Percentiles rank a stretch among this genome's conserved stretches.
These are phyloP conservation scores for Hylaeus anthracinus DNA, from an alignment of 1,140 invertebrate species.

Conservation along the genomic window DNA sequence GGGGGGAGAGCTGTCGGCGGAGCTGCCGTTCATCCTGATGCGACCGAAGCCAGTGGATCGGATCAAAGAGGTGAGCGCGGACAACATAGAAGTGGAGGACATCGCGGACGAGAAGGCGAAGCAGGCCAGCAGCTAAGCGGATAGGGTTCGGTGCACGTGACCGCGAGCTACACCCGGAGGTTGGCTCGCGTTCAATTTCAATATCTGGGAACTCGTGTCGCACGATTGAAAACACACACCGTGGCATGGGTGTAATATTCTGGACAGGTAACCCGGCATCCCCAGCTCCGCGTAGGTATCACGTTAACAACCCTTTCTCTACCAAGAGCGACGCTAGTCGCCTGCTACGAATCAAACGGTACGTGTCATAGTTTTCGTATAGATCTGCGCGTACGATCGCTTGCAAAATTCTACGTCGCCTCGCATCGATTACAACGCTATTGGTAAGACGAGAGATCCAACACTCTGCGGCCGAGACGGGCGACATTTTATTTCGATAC, in stretches of 20 bases:
- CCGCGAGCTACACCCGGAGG: background rate
- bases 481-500: too few relatives aligned
- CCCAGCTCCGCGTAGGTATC: background rate
- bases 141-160: background rate
- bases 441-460: too few relatives aligned
- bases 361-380: too few relatives aligned
- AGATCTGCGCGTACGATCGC: too few relatives aligned
- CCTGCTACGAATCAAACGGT: too few relatives aligned
- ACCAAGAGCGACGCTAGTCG: too few relatives aligned
- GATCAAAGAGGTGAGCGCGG: constrained; percentile 70
- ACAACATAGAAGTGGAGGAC: constrained; percentile 60
- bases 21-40: constrained; percentile 98
- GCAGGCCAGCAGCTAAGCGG: constrained; percentile 49
- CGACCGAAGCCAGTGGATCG: constrained; percentile 88
- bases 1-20: constrained; percentile 95
- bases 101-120: constrained; percentile 50
- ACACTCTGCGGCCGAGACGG: too few relatives aligned
- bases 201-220: background rate
- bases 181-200: constrained; percentile 16
- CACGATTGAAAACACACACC: background rate
- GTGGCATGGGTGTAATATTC: background rate
- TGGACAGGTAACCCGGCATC: background rate
- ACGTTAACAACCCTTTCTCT: background rate
- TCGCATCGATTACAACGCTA: too few relatives aligned
- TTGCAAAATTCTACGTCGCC: too few relatives aligned